Evolutionary conservation across 1,140 invertebrate species (phyloP).

Genomic region (Drosophila pectinifera): DNA sequence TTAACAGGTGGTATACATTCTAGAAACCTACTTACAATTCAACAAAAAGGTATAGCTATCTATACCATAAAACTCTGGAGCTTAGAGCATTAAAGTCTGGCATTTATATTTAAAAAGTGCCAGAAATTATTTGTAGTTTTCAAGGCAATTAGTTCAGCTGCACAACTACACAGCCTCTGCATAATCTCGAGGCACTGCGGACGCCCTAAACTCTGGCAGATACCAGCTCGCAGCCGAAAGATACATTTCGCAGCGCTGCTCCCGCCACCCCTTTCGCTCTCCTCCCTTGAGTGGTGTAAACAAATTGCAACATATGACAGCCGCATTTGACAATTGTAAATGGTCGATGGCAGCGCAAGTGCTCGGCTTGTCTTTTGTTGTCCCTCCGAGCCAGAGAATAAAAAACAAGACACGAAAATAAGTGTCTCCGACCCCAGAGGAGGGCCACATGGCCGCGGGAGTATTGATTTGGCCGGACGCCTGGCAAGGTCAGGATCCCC

Average conservation of each 20-base stretch:
- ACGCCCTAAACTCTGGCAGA: slow-evolving; percentile 9
- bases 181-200: neutral
- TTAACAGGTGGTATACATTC: too few species aligned
- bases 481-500: slow-evolving; percentile 42
- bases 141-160: neutral
- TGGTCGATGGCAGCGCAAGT: slow-evolving; percentile 62
- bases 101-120: neutral
- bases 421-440: slow-evolving; percentile 9
- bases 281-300: slow-evolving; percentile 64
- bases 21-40: too few species aligned
- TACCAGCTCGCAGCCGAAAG: slow-evolving; percentile 35
- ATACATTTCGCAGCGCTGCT: slow-evolving; percentile 51
- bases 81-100: neutral
- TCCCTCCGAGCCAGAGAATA: slow-evolving; percentile 16
- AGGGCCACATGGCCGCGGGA: neutral
- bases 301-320: slow-evolving; percentile 84
- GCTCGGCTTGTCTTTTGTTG: slow-evolving; percentile 43
- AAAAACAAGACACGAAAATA: neutral
- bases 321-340: slow-evolving; percentile 80
- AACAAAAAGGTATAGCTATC: too few species aligned
- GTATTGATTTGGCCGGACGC: slow-evolving; percentile 33
- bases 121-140: neutral
- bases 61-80: too few species aligned
- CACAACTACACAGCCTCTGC: neutral
- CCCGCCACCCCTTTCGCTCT: neutral